Conservation (phyloP, 1,140 invertebrate genomes). For the Glossosoma conforme region DNA sequence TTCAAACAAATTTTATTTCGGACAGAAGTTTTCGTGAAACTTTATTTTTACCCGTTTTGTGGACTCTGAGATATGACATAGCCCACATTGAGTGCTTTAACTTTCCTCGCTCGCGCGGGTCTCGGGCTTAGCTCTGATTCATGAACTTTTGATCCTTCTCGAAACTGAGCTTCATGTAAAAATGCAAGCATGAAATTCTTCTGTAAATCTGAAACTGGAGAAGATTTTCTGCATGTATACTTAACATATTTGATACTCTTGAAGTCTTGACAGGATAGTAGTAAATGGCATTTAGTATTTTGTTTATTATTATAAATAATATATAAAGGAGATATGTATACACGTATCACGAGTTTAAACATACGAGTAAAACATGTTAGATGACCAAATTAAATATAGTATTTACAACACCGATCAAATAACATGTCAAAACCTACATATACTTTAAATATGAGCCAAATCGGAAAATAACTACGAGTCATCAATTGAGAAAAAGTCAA, state of each 20-base stretch:
- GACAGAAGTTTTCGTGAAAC: not conserved
- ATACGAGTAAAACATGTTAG: too few species aligned
- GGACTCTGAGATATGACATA: constrained; percentile 6
- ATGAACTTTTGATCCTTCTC: constrained; percentile 21
- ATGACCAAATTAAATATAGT: too few species aligned
- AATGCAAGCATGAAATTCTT: constrained; percentile 14
- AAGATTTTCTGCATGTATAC: too few species aligned
- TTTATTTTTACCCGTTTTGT: not conserved
- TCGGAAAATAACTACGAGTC: not conserved
- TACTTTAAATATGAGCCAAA: not conserved
- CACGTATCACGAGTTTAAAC: too few species aligned
- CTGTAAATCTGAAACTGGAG: too few species aligned
- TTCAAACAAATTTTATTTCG: not conserved
- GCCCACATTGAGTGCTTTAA: constrained; percentile 3
- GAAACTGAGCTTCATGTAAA: constrained; percentile 11
- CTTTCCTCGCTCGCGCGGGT: constrained; percentile 1
- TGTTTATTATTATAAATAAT: too few species aligned
- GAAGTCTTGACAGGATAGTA: too few species aligned
- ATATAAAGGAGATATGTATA: too few species aligned
- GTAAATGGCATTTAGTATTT: too few species aligned
- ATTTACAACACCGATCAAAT: too few species aligned
- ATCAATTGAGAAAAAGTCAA: not conserved
- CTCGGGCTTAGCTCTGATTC: constrained; percentile 15
- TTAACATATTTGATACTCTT: too few species aligned
- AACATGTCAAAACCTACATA: not conserved